Percentiles rank a stretch among this genome's conserved stretches.
Conservation (phyloP, 2,797 vertebrate species). For the Dicrostonyx torquatus region DNA sequence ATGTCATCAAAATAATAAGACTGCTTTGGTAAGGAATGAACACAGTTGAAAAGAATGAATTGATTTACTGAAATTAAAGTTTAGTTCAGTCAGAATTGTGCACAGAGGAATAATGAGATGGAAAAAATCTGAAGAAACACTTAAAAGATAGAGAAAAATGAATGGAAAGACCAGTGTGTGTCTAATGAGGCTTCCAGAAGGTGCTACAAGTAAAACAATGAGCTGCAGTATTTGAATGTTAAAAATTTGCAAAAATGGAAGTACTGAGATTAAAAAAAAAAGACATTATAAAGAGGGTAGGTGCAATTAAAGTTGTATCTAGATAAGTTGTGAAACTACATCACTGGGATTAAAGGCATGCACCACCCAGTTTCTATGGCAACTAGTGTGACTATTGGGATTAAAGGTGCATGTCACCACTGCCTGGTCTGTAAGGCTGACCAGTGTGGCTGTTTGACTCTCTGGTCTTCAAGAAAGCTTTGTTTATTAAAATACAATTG, state of each 20-base stretch:
- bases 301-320: background rate
- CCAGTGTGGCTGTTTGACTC: no score
- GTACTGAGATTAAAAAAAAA: background rate
- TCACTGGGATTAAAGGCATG: no score
- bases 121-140: conserved; percentile 30
- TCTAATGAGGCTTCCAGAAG: conserved; percentile 1
- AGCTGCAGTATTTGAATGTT: background rate
- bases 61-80: background rate
- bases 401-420: no score
- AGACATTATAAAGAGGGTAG: background rate
- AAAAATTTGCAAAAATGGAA: background rate
- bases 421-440: no score
- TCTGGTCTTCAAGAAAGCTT: no score
- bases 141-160: background rate
- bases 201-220: background rate
- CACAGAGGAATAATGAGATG: background rate
- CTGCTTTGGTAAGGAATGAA: background rate
- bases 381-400: no score
- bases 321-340: background rate
- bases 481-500: no score
- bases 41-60: conserved; percentile 8
- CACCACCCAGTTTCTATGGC: no score
- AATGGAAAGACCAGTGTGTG: background rate
- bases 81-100: background rate
- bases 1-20: background rate